Percentiles rank a stretch among this genome's conserved stretches.
Conservation (phyloP, 2,888 invertebrate species). For the Diabrotica balteata region DNA sequence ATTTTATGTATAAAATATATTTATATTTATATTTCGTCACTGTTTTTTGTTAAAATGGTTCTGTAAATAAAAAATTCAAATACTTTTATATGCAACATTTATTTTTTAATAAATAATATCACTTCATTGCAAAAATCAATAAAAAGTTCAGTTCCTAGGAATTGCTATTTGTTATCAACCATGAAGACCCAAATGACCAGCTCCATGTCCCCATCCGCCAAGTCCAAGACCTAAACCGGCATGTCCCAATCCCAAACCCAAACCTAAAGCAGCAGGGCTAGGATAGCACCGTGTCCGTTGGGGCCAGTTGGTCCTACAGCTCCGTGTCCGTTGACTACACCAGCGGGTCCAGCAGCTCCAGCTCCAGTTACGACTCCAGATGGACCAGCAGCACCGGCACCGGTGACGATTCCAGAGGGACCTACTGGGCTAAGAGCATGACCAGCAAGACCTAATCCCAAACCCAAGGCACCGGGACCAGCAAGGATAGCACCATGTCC, state of each 20-base stretch:
- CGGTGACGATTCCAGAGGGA: constrained; percentile 33
- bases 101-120: background rate
- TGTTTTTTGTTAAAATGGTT: background rate
- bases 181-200: constrained; percentile 8
- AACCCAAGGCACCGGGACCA: constrained; percentile 11
- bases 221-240: constrained; percentile 15
- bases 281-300: background rate
- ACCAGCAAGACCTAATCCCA: constrained; percentile 6
- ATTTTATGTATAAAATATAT: too few relatives aligned
- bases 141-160: background rate
- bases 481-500: constrained; percentile 15
- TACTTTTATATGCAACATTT: background rate
- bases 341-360: constrained; percentile 35
- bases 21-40: too few relatives aligned
- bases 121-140: background rate
- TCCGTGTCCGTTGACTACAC: constrained; percentile 26
- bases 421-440: constrained; percentile 27
- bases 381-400: constrained; percentile 15
- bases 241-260: constrained; percentile 12
- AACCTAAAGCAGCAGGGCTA: constrained; percentile 7
- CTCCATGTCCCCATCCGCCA: constrained; percentile 13
- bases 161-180: background rate
- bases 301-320: background rate
- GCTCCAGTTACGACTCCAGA: constrained; percentile 9
- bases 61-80: background rate